Percentiles rank a stretch among this genome's conserved stretches.
Conservation (phyloP, 1,140 invertebrate genomes). For the Tigriopus japonicus region DNA sequence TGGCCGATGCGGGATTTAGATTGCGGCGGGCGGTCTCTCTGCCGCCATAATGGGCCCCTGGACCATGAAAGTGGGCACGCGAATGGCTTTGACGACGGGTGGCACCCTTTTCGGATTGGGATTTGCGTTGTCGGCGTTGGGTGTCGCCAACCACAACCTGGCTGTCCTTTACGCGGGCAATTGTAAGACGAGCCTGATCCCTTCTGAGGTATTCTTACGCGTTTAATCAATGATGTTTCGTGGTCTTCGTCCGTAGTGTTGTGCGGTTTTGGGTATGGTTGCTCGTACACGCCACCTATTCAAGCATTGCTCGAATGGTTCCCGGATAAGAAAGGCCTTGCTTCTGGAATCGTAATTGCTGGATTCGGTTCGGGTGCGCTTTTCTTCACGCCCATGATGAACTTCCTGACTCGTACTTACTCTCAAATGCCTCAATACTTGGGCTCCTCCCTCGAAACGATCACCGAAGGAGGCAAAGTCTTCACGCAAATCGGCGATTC, state of each 20-base stretch:
- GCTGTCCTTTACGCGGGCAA: conserved; percentile 8
- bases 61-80: conserved; percentile 13
- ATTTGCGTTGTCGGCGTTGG: background rate
- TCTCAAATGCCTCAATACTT: conserved; percentile 7
- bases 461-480: conserved; percentile 6
- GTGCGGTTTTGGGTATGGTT: conserved; percentile 11
- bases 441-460: conserved; percentile 2
- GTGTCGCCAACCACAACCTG: conserved; percentile 7
- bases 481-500: conserved; percentile 5
- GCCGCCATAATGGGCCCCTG: conserved; percentile 11
- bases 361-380: conserved; percentile 15
- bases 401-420: background rate
- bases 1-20: no score
- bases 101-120: conserved; percentile 1
- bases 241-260: background rate
- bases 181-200: background rate
- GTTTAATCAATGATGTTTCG: background rate
- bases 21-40: conserved; percentile 6
- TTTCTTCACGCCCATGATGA: conserved; percentile 14
- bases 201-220: background rate
- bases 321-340: conserved; percentile 14
- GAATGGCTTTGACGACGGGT: conserved; percentile 4
- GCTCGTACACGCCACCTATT: conserved; percentile 14
- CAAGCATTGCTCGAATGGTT: conserved; percentile 15
- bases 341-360: conserved; percentile 13